Evolutionary conservation across 2,888 invertebrate genomes (phyloP).

Genomic region (Aspidiotus rigidus): DNA sequence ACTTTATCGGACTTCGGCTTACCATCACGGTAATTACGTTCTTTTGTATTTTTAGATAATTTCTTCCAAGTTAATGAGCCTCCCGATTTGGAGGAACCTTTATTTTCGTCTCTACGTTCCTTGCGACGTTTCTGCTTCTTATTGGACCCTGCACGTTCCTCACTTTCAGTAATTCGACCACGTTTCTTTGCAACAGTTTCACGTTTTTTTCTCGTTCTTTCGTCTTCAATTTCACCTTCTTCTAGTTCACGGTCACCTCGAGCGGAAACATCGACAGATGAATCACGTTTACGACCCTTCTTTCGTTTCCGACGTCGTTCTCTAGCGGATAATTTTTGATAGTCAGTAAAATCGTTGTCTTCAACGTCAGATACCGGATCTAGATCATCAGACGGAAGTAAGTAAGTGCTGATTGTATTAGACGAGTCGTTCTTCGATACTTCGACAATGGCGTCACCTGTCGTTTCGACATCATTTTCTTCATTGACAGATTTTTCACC

Average conservation of each 20-base stretch:
- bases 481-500: constrained; percentile 14
- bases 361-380: constrained; percentile 36
- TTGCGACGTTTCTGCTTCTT: constrained; percentile 38
- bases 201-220: constrained; percentile 31
- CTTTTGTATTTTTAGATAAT: constrained; percentile 64
- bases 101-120: constrained; percentile 42
- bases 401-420: constrained; percentile 15
- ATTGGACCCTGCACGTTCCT: constrained; percentile 21
- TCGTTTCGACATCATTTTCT: neutral
- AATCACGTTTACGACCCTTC: constrained; percentile 18
- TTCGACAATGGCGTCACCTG: neutral
- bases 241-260: constrained; percentile 17
- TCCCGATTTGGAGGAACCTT: constrained; percentile 49
- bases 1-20: constrained; percentile 45
- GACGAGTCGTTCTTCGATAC: constrained; percentile 7
- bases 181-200: neutral
- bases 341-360: constrained; percentile 26
- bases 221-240: constrained; percentile 31
- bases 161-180: constrained; percentile 5
- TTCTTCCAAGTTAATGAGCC: constrained; percentile 62
- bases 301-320: constrained; percentile 17
- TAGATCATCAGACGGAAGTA: constrained; percentile 32
- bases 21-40: constrained; percentile 66
- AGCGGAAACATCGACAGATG: constrained; percentile 3
- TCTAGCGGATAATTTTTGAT: constrained; percentile 14